phyloP scores from a whole-genome alignment of 2,113 vertebrate species.

The Ochotona princeps region DNA sequence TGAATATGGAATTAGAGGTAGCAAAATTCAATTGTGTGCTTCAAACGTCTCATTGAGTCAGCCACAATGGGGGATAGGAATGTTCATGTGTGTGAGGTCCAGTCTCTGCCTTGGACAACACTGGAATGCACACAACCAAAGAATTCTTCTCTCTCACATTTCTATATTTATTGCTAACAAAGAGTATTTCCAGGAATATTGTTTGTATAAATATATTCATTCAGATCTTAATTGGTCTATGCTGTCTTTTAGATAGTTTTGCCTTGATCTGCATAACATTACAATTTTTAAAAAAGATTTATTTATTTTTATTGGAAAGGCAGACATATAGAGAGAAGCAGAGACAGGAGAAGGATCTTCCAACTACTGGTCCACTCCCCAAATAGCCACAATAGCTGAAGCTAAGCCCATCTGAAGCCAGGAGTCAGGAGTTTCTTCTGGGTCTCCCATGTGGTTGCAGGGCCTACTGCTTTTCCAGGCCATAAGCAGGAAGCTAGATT shows the following conservation, averaged over 20 bases:
- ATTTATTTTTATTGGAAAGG: too few relatives aligned
- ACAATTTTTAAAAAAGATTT: neutral
- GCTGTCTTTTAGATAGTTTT: neutral
- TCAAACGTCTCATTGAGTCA: neutral
- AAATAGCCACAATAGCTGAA: too few relatives aligned
- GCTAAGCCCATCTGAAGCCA: too few relatives aligned
- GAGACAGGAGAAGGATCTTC: too few relatives aligned
- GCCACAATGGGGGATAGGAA: neutral
- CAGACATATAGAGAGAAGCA: too few relatives aligned
- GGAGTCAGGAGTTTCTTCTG: too few relatives aligned
- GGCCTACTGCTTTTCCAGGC: too few relatives aligned
- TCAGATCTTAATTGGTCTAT: neutral
- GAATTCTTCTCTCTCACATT: neutral
- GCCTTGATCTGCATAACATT: neutral
- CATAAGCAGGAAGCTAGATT: too few relatives aligned
- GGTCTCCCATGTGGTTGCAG: too few relatives aligned
- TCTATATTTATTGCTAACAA: neutral
- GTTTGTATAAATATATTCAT: neutral
- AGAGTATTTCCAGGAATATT: neutral
- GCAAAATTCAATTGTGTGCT: neutral
- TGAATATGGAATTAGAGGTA: neutral
- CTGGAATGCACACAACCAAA: neutral
- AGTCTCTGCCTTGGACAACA: neutral
- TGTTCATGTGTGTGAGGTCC: neutral
- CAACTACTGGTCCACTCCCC: too few relatives aligned